A percentile compares a stretch with the other conserved stretches of the same genome.
phyloP scores from a whole-genome alignment of 1,140 invertebrate species.

The Lordiphosa clarofinis region DNA sequence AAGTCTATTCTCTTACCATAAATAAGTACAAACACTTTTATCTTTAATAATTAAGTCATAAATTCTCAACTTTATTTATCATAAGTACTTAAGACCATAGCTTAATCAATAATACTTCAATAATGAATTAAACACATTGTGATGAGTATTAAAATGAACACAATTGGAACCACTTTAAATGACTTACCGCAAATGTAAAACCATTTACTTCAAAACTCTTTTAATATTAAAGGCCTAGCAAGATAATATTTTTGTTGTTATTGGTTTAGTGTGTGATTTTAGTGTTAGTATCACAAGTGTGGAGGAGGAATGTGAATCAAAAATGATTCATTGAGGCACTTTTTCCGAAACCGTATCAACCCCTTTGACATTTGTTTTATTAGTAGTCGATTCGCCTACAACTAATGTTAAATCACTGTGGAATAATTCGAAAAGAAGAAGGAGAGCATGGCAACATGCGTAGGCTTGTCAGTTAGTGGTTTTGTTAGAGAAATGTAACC shows the following conservation, averaged over 20 bases:
- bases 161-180: conserved; percentile 14
- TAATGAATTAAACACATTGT: conserved; percentile 33
- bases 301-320: conserved; percentile 34
- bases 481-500: conserved; percentile 35
- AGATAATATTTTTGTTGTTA: conserved; percentile 41
- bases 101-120: conserved; percentile 36
- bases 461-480: conserved; percentile 52
- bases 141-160: conserved; percentile 28
- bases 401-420: conserved; percentile 75
- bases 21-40: conserved; percentile 37
- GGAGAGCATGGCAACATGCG: conserved; percentile 52
- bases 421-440: conserved; percentile 52
- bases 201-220: conserved; percentile 41
- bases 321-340: conserved; percentile 44
- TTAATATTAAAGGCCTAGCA: conserved; percentile 32
- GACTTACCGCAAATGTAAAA: conserved; percentile 38
- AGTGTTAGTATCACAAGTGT: conserved; percentile 68
- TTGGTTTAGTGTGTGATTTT: conserved; percentile 53
- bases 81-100: conserved; percentile 39
- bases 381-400: conserved; percentile 60
- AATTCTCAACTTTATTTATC: conserved; percentile 51
- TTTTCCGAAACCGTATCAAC: conserved; percentile 73
- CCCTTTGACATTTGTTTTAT: conserved; percentile 51
- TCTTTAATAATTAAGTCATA: conserved; percentile 24
- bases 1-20: conserved; percentile 27